Base-by-base conservation (phyloP, 2,113 vertebrate species). In the Pelusios castaneus region DNA sequence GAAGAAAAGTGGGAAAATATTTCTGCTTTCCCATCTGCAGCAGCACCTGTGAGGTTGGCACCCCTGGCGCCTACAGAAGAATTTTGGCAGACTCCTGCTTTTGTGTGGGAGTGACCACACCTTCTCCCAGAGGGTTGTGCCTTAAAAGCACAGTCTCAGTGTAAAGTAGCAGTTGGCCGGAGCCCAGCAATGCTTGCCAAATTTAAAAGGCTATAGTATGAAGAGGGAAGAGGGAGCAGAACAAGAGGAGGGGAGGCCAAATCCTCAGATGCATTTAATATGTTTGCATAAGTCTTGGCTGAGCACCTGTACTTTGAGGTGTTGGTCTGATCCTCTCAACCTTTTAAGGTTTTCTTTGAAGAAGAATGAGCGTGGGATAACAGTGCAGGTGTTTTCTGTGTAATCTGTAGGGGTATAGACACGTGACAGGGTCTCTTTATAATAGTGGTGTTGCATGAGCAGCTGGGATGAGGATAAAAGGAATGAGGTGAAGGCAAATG, bases 381-480 rank as follows among this genome's bases (percentile, higher is more conserved):
- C 16, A 8, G 25, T 34, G 82, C 80, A 76, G 52, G 82, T 82
- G 67, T 34, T 34, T 89, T 52, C 52, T 47, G 29, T 49, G 45
- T 16, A 56, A 41, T 49, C 54, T 73, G 38, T 58, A 79, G 90
- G 51, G 1, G 21, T 87, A 43, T 29, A 70, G 82, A 9, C 10
- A 56, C 3, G 0, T 84, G 55, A 22, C 16, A 58, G 0, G 16
- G 11, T n/a, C 5, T 54, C 43, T 89, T 95, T 38, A 49, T 79
- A 45, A 58, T 45, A 38, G 31, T 58, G 55, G 55, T 49, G 56
- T 87, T 80, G 77, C 58, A 58, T 58, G 82, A 86, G 22, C 43
- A 70, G 58, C 51, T 70, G 67, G 83, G 89, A 80, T 51, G 55
- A 78, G 56, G 75, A 95, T 94, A 89, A 95, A 95, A 97, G 87